Percentiles rank a stretch among this genome's conserved stretches.
Evolutionary conservation across 2,888 invertebrate genomes (phyloP).

Genomic region (Aspidiotus destructor): DNA sequence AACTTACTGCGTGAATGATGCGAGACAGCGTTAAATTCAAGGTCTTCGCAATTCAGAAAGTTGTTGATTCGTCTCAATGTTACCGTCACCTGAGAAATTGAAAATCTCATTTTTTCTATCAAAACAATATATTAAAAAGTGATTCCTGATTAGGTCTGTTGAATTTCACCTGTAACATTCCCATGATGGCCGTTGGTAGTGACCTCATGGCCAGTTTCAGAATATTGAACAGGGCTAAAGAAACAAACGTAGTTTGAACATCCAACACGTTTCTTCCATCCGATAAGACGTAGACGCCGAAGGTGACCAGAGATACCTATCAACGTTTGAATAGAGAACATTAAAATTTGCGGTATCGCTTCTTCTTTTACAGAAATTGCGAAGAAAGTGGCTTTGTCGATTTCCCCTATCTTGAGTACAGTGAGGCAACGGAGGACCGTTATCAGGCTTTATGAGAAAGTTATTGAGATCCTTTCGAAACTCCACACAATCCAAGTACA

Average conservation of each 20-base stretch:
- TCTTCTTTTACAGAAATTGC: too few relatives aligned
- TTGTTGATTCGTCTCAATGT: conserved; percentile 49
- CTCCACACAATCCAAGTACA: too few relatives aligned
- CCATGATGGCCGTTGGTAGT: conserved; percentile 71
- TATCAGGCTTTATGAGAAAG: too few relatives aligned
- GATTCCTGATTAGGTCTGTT: too few relatives aligned
- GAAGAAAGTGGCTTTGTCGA: too few relatives aligned
- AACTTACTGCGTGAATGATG: conserved; percentile 40
- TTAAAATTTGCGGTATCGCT: too few relatives aligned
- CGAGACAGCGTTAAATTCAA: conserved; percentile 44
- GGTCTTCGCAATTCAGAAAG: conserved; percentile 49
- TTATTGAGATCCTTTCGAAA: too few relatives aligned
- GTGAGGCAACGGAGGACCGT: too few relatives aligned
- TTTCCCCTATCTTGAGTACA: too few relatives aligned
- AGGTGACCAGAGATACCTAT: conserved; percentile 60
- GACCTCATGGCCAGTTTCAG: conserved; percentile 90
- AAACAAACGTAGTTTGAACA: conserved; percentile 86
- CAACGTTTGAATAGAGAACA: background rate
- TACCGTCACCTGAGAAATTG: conserved; percentile 42
- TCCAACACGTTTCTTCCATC: conserved; percentile 74
- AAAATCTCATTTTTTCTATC: too few relatives aligned
- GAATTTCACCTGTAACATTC: conserved; percentile 36
- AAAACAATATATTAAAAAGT: too few relatives aligned
- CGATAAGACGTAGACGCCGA: conserved; percentile 77
- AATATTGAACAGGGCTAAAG: conserved; percentile 93